phyloP scores from a whole-genome alignment of 1,140 invertebrate genomes.

The Spodoptera frugiperda region DNA sequence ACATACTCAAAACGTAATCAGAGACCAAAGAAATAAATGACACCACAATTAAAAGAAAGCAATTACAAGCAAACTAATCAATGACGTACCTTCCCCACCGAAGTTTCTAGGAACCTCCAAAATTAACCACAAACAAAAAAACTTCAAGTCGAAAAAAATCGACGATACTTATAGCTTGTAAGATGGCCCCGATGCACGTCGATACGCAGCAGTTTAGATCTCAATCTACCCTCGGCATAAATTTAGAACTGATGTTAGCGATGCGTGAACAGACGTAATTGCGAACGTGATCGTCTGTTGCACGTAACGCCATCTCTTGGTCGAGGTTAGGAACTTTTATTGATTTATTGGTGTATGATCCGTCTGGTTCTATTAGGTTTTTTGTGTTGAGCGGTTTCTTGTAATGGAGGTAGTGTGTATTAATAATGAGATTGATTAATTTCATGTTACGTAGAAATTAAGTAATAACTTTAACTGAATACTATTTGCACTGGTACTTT shows the following conservation, averaged over 20 bases:
- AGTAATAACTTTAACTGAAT: too few relatives aligned
- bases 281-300: slow-evolving; percentile 4
- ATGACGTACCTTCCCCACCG: not conserved
- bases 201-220: slow-evolving; percentile 71
- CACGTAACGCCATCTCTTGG: slow-evolving; percentile 63
- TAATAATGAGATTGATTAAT: too few relatives aligned
- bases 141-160: slow-evolving; percentile 30
- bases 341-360: slow-evolving; percentile 17
- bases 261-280: slow-evolving; percentile 64
- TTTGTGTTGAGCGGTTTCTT: too few relatives aligned
- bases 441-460: too few relatives aligned
- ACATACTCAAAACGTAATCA: too few relatives aligned
- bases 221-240: slow-evolving; percentile 70
- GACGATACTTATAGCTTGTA: slow-evolving; percentile 32
- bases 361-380: slow-evolving; percentile 6
- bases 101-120: slow-evolving; percentile 5
- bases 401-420: too few relatives aligned
- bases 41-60: not conserved
- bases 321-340: slow-evolving; percentile 13
- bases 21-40: too few relatives aligned
- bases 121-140: slow-evolving; percentile 20
- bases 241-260: slow-evolving; percentile 55
- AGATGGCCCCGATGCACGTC: slow-evolving; percentile 45
- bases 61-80: not conserved
- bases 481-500: too few relatives aligned